phyloP scores from a whole-genome alignment of 2,888 invertebrate genomes.

The Drosophila pullipes region DNA sequence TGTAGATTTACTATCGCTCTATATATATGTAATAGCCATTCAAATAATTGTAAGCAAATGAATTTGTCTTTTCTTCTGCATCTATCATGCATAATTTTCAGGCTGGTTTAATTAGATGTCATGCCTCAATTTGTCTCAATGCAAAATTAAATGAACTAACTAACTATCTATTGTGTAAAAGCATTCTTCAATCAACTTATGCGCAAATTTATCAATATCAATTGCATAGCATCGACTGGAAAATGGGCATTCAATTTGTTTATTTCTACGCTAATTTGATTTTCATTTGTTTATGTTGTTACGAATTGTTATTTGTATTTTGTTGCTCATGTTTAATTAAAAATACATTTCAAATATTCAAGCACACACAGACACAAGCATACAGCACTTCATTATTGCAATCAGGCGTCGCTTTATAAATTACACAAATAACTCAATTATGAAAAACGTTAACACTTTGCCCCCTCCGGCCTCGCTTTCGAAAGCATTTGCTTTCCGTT shows the following conservation, averaged over 20 bases:
- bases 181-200: conserved; percentile 21
- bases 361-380: conserved; percentile 12
- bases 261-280: conserved; percentile 60
- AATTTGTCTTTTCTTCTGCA: not conserved
- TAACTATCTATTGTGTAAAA: conserved; percentile 11
- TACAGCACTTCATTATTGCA: conserved; percentile 64
- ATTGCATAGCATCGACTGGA: conserved; percentile 8
- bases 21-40: not conserved
- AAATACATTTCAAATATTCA: conserved; percentile 68
- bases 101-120: conserved; percentile 21
- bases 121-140: conserved; percentile 13
- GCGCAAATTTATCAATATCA: conserved; percentile 35
- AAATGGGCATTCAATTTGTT: conserved; percentile 23
- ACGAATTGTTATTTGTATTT: conserved; percentile 64
- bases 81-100: not conserved
- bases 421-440: conserved; percentile 74
- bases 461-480: not conserved
- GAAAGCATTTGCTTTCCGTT: conserved; percentile 70
- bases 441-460: conserved; percentile 36
- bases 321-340: conserved; percentile 73
- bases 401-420: conserved; percentile 57
- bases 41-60: not conserved
- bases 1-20: not conserved
- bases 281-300: conserved; percentile 69
- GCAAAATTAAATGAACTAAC: conserved; percentile 5